A percentile compares a stretch with the other conserved stretches of the same genome.
Evolutionary conservation across 2,113 vertebrate genomes (phyloP).

Genomic region (Origma solitaria): DNA sequence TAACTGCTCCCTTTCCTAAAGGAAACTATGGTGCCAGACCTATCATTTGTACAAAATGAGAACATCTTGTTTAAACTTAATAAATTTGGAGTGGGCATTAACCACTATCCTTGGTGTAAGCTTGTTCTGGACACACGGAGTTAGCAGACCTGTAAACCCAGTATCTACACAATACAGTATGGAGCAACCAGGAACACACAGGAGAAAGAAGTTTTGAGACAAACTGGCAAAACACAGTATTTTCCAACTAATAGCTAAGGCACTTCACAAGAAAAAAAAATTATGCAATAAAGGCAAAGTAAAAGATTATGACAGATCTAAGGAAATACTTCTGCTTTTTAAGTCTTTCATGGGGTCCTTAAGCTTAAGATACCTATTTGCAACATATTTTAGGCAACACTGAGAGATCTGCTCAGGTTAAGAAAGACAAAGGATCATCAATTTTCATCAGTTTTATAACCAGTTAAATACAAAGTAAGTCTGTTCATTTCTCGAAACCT

Average conservation of each 20-base stretch:
- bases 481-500: not conserved
- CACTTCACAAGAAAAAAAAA: not conserved
- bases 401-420: not conserved
- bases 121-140: not conserved
- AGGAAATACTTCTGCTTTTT: not conserved
- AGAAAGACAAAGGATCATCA: not conserved
- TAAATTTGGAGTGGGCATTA: not conserved
- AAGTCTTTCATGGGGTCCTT: not conserved
- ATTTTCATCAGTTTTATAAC: not conserved
- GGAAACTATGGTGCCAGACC: not conserved
- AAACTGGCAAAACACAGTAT: not conserved
- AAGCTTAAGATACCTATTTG: not conserved
- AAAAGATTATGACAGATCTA: not conserved
- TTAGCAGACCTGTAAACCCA: not conserved
- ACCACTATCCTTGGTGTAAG: not conserved
- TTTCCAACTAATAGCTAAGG: not conserved
- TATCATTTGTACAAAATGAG: not conserved
- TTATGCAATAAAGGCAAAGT: not conserved
- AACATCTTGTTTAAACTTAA: not conserved
- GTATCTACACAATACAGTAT: accelerated
- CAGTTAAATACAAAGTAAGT: not conserved
- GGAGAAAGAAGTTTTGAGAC: not conserved
- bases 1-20: not conserved
- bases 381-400: not conserved
- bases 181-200: not conserved